Evolutionary conservation across 1,140 invertebrate species (phyloP), one percentile per base, ranked within the genome.

Genomic region (Drosophila simulans): DNA sequence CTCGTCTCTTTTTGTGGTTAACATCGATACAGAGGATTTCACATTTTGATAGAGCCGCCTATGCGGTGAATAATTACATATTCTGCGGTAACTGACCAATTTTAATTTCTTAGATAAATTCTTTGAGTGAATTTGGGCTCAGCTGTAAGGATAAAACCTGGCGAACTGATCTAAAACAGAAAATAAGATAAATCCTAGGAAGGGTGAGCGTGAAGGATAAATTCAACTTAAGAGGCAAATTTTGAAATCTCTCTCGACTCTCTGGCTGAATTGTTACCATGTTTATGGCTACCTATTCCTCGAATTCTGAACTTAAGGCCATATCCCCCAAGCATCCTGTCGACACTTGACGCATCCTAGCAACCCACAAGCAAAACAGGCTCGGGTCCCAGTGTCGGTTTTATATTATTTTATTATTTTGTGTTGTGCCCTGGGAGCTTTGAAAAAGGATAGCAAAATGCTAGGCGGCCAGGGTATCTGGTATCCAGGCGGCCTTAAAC

Each of bases 341-440:
- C 83, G 83, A 71, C 83, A 86, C 83, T 85, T 78, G 83, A 88
- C 39, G 64, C 74, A 51, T 74, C 75, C 59, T 58, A 59, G 46
- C 42, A 76, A 51, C 45, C 51, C 58, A 31, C 58, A 64, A 63
- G 51, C 8, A 49, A 46, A 53, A 53, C 42, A 37, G 45, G 54
- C 57, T 48, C 51, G 52, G 12, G 49, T 27, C 25, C 55, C 59
- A 65, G 68, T 51, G 64, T 77, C 43, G 57, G 70, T 65, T 88
- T 86, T 76, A 71, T 88, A 88, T 76, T 88, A 83, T 88, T 79
- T 76, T 82, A 63, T 79, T 70, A 39, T 39, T 39, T 39, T 39
- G 37, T 39, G 48, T 46, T 39, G 48, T 46, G 48, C 45, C 15
- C 15, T 60, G 43, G 58, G 13, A 59, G 71, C 77, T 79, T 82